phyloP scores from a whole-genome alignment of 1,140 invertebrate species.

The Ruditapes philippinarum region DNA sequence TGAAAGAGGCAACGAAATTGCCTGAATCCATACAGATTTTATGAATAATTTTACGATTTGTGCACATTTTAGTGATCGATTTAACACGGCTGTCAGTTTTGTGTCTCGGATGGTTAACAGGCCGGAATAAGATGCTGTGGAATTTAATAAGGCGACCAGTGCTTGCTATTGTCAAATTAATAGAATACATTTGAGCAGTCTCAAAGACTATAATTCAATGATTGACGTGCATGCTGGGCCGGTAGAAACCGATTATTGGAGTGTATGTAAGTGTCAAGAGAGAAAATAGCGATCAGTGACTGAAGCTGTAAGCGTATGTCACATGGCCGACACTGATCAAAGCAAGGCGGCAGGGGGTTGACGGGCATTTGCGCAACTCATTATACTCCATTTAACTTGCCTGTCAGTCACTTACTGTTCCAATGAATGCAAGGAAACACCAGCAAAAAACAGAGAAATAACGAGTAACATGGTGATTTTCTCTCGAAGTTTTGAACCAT shows the following conservation, averaged over 20 bases:
- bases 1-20: no score
- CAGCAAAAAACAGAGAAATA: no score
- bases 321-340: conserved; percentile 29
- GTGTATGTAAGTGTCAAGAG: conserved; percentile 28
- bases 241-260: conserved; percentile 34
- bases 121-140: conserved; percentile 59
- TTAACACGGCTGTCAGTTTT: conserved; percentile 49
- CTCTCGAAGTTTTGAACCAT: no score
- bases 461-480: no score
- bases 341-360: conserved; percentile 30
- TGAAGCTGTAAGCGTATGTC: conserved; percentile 20
- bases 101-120: conserved; percentile 47
- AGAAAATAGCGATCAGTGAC: background rate
- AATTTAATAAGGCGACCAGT: conserved; percentile 65
- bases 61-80: conserved; percentile 55
- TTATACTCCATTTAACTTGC: background rate
- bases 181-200: conserved; percentile 54
- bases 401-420: conserved; percentile 25
- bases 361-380: conserved; percentile 56
- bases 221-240: conserved; percentile 29
- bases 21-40: conserved; percentile 37
- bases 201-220: conserved; percentile 51
- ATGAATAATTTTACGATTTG: conserved; percentile 67
- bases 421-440: no score
- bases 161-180: conserved; percentile 51